Base-by-base conservation (phyloP, 2,113 vertebrate genomes). In the Odocoileus virginianus region DNA sequence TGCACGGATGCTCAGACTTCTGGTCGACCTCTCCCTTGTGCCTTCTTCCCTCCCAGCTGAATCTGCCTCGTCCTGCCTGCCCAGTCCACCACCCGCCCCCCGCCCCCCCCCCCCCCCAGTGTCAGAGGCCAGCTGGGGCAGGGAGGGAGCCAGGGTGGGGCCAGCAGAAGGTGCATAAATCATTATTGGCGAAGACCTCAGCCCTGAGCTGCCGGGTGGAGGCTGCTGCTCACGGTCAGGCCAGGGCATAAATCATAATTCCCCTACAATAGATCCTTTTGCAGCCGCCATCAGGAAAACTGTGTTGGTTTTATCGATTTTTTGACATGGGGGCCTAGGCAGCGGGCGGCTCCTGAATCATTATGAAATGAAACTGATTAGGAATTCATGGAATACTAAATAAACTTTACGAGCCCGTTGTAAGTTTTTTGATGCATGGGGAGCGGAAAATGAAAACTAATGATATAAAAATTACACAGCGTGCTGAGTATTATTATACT, bases 331-430 rank as follows among this genome's bases (percentile, higher is more conserved):
- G 99, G 98, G 99, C 99, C 99, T 98, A 98, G 98, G 99, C 99
- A 99, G 98, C 98, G 98, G 97, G 98, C 99, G 97, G 98, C 99
- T 98, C 98, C 99, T 99, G 99, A 99, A 99, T 99, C 99, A 99
- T 99, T 99, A 99, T 99, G 99, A 99, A 99, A 99, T 99, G 99
- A 99, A 99, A 99, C 99, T 99, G 99, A 99, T 99, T 99, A 99
- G 99, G 99, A 99, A 99, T 99, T 99, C 99, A 99, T 99, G 99
- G 99, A 99, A 99, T 99, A 99, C 99, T 99, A 99, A 99, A 99
- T 99, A 99, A 99, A 99, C 99, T 99, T 99, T 99, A 99, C 98
- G 99, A 99, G 99, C 98, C 99, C 98, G 98, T 99, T 99, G 98
- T 99, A 99, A 99, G 99, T 99, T 99, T 99, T 99, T 99, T 99